phyloP scores from a whole-genome alignment of 2,113 vertebrate genomes.

The Girardinichthys multiradiatus region DNA sequence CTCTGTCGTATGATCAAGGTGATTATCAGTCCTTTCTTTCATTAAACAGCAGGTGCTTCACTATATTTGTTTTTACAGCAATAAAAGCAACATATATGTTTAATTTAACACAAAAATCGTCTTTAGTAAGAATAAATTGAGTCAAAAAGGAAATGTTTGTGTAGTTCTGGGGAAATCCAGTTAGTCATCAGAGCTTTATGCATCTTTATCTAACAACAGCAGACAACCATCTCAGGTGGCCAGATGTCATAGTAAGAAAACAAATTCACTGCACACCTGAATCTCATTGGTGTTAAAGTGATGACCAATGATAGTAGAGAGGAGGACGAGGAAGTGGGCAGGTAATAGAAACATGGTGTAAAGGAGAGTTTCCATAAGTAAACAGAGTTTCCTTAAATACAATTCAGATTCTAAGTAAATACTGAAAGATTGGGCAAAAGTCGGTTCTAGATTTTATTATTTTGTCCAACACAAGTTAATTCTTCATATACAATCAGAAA shows the following conservation, averaged over 20 bases:
- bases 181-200: conserved; percentile 74
- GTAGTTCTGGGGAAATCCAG: conserved; percentile 53
- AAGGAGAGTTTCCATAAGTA: conserved; percentile 18
- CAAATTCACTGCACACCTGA: conserved; percentile 28
- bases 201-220: conserved; percentile 58
- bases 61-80: neutral
- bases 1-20: conserved; percentile 41
- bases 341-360: conserved; percentile 15
- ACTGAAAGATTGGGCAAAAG: neutral
- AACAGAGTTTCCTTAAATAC: neutral
- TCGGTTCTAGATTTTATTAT: neutral
- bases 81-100: neutral
- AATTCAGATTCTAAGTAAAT: neutral
- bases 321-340: conserved; percentile 21
- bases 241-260: conserved; percentile 31
- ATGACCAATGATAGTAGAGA: conserved; percentile 30
- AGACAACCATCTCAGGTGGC: conserved; percentile 55
- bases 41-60: neutral
- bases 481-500: neutral
- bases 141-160: neutral
- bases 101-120: neutral
- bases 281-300: conserved; percentile 37
- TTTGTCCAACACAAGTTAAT: neutral
- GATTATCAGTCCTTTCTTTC: conserved; percentile 4
- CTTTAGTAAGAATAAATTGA: neutral